Evolutionary conservation across 2,797 vertebrate genomes (phyloP).

Genomic region (Microcaecilia unicolor): DNA sequence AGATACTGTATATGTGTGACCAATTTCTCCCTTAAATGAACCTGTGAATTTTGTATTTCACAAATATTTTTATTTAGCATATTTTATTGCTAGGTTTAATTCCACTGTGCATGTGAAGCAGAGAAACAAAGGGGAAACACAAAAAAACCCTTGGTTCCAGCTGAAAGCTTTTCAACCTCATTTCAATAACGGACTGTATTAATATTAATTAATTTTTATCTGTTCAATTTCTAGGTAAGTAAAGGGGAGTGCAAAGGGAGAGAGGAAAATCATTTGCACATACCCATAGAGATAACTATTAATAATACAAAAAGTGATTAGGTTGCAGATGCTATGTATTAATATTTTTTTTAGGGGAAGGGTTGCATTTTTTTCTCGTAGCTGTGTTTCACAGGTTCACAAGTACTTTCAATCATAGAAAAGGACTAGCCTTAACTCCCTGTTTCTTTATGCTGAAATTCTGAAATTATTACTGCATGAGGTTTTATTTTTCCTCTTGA

Average conservation of each 20-base stretch:
- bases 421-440: background rate
- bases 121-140: conserved; percentile 2
- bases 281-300: conserved; percentile 6
- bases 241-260: conserved; percentile 10
- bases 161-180: conserved; percentile 7
- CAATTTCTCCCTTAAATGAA: too few relatives aligned
- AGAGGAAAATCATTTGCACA: conserved; percentile 12
- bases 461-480: conserved; percentile 10
- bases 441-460: background rate
- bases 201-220: conserved; percentile 14
- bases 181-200: conserved; percentile 13
- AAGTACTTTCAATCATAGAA: too few relatives aligned
- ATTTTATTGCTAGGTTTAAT: too few relatives aligned
- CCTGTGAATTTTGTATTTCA: too few relatives aligned
- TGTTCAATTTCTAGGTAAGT: conserved; percentile 10
- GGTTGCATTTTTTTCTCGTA: too few relatives aligned
- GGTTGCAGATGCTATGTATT: too few relatives aligned
- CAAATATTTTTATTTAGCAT: too few relatives aligned
- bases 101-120: background rate
- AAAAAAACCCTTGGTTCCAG: too few relatives aligned
- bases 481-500: background rate
- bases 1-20: too few relatives aligned
- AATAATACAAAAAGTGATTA: too few relatives aligned
- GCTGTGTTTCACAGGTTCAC: too few relatives aligned
- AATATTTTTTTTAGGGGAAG: too few relatives aligned